A percentile compares a stretch with the other conserved stretches of the same genome.
These are phyloP conservation scores for Cairina moschata DNA, from an alignment of 2,113 vertebrate genomes.

Conservation along the genomic window DNA sequence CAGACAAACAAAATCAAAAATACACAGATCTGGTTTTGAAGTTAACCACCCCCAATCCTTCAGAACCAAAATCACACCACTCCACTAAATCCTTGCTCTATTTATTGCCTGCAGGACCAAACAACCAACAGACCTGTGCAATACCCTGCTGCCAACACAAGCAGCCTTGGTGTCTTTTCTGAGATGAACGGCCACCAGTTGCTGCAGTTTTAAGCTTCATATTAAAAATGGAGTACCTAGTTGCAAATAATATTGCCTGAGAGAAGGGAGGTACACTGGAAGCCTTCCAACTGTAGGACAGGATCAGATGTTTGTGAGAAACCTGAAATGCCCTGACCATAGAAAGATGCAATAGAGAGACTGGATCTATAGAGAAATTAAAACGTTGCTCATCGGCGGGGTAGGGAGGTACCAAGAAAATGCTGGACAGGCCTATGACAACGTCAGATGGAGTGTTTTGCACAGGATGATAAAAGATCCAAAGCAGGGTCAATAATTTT, in stretches of 20 bases:
- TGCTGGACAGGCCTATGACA: background rate
- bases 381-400: background rate
- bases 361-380: background rate
- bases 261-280: background rate
- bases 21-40: background rate
- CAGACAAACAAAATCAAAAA: background rate
- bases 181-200: background rate
- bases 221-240: background rate
- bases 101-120: background rate
- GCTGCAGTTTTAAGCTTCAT: background rate
- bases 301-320: background rate
- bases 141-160: background rate
- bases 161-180: background rate
- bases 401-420: background rate
- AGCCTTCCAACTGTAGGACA: background rate
- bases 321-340: background rate
- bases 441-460: background rate
- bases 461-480: background rate
- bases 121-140: background rate
- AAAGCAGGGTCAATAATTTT: background rate
- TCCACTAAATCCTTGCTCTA: background rate
- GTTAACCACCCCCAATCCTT: background rate
- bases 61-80: background rate
- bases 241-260: background rate
- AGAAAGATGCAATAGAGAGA: background rate